Evolutionary conservation across 92 coral and sea anemone genomes (phyloP).

Genomic region (Ricordea florida): DNA sequence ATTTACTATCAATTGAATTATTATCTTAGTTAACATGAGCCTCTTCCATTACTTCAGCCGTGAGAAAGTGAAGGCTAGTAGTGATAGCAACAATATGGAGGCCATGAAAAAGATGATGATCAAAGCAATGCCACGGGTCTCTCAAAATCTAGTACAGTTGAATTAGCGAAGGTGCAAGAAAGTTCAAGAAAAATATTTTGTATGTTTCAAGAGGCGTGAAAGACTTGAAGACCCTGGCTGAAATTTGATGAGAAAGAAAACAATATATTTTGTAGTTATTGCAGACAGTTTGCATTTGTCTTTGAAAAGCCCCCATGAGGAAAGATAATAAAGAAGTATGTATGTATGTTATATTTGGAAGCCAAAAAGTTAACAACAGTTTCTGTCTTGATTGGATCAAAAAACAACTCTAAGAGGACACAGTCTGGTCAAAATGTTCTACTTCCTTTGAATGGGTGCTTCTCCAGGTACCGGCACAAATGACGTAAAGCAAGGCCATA

Average conservation of each 20-base stretch:
- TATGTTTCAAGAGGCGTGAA: conserved; percentile 13
- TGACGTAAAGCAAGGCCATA: too few species aligned
- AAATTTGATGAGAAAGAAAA: conserved; percentile 10
- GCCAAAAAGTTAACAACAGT: conserved; percentile 16
- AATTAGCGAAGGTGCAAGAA: conserved; percentile 6
- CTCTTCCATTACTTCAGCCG: conserved; percentile 14
- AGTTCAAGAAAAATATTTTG: conserved; percentile 1
- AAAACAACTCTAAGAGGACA: too few species aligned
- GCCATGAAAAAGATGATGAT: conserved; percentile 9
- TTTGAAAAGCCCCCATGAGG: too few species aligned
- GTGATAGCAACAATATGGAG: conserved; percentile 18
- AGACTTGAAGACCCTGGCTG: conserved; percentile 35
- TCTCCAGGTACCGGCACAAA: too few species aligned
- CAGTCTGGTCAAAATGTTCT: too few species aligned
- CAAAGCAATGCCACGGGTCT: conserved; percentile 4
- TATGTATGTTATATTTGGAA: not conserved
- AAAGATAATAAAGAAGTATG: too few species aligned
- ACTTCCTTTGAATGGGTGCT: too few species aligned
- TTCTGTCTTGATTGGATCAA: conserved; percentile 9
- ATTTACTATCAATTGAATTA: conserved; percentile 1
- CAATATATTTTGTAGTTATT: conserved; percentile 16
- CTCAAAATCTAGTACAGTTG: conserved; percentile 17
- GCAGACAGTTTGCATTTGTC: conserved; percentile 10
- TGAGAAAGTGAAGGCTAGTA: conserved; percentile 15
- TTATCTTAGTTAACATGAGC: conserved; percentile 12